Evolutionary conservation across 1,140 invertebrate genomes (phyloP).

Genomic region (Yoshiicerus persimilis): DNA sequence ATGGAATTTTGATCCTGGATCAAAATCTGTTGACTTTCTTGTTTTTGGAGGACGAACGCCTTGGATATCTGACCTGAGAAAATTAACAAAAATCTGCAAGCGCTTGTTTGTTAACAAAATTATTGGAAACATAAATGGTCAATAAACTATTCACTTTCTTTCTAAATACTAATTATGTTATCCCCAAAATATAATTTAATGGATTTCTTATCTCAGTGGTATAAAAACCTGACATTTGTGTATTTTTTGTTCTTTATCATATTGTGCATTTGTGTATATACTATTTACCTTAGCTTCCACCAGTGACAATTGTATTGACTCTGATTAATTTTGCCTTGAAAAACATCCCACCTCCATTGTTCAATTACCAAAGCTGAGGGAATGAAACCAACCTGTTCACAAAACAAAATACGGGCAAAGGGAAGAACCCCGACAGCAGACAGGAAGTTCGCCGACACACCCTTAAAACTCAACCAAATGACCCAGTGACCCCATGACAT

Average conservation of each 20-base stretch:
- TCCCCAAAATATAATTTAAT: too few species aligned
- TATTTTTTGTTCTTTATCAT: too few species aligned
- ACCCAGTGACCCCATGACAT: too few species aligned
- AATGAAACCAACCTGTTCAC: constrained; percentile 41
- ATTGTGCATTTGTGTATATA: too few species aligned
- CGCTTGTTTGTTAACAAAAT: too few species aligned
- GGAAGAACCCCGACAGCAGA: neutral
- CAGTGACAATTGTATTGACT: constrained; percentile 55
- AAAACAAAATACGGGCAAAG: neutral
- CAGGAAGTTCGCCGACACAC: too few species aligned
- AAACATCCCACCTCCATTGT: constrained; percentile 57
- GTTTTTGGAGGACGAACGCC: constrained; percentile 56
- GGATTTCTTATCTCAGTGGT: neutral
- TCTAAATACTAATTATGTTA: too few species aligned
- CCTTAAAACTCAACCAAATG: too few species aligned
- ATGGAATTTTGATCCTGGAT: constrained; percentile 66
- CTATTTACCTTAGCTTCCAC: constrained; percentile 61
- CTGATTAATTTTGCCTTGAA: constrained; percentile 52
- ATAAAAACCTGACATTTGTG: too few species aligned
- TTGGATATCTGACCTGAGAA: constrained; percentile 50
- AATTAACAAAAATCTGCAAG: too few species aligned
- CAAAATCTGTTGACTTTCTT: constrained; percentile 61
- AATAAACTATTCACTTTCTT: too few species aligned
- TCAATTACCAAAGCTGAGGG: constrained; percentile 56
- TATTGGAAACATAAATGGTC: too few species aligned